Percentiles rank a stretch among this genome's conserved stretches.
Evolutionary conservation across 2,113 vertebrate genomes (phyloP).

Genomic region (Scomber colias): DNA sequence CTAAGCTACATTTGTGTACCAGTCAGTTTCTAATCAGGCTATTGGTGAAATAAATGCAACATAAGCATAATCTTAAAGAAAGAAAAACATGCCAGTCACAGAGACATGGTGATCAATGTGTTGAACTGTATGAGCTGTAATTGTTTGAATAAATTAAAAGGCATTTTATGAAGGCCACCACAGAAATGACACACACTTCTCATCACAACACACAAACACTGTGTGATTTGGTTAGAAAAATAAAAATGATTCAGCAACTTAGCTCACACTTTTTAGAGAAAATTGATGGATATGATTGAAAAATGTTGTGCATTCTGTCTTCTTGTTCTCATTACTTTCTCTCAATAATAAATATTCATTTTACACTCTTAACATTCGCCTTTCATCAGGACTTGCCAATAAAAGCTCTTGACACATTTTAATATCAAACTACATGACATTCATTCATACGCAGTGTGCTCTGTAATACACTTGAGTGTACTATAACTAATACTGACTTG

Average conservation of each 20-base stretch:
- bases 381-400: not conserved
- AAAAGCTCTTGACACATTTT: too few species aligned
- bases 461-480: not conserved
- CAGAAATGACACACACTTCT: not conserved
- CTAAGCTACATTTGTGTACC: conserved; percentile 3
- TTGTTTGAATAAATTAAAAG: not conserved
- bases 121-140: not conserved
- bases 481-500: conserved; percentile 11
- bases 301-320: conserved; percentile 41
- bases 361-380: not conserved
- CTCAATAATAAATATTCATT: conserved; percentile 34
- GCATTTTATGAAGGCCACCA: conserved; percentile 1
- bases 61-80: not conserved
- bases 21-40: not conserved
- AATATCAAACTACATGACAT: conserved; percentile 5
- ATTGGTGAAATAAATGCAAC: conserved; percentile 9
- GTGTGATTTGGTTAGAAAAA: conserved; percentile 47
- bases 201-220: conserved; percentile 2
- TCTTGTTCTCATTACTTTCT: not conserved
- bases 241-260: conserved; percentile 18
- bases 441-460: conserved; percentile 7
- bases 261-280: not conserved
- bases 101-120: not conserved
- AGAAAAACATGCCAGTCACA: not conserved
- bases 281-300: conserved; percentile 5